A percentile compares a stretch with the other conserved stretches of the same genome.
These are phyloP conservation scores for Plagodis dolabraria DNA, from an alignment of 2,888 invertebrate species.

Conservation along the genomic window DNA sequence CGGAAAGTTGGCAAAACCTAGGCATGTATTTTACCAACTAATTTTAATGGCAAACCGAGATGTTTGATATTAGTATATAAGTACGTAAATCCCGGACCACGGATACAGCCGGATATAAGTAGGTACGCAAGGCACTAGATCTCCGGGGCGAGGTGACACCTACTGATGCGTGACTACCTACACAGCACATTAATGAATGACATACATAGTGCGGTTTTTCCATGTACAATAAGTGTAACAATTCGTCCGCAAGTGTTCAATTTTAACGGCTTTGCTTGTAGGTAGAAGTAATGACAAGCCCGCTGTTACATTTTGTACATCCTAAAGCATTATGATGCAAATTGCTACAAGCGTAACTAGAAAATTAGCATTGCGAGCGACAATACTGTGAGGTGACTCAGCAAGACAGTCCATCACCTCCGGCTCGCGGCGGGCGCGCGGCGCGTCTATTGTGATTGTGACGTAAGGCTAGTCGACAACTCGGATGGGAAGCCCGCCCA, in stretches of 20 bases:
- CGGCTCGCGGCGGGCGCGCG: slow-evolving; percentile 42
- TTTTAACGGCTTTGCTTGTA: slow-evolving; percentile 26
- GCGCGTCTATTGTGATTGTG: slow-evolving; percentile 61
- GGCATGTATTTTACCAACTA: too few species aligned
- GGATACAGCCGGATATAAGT: too few species aligned
- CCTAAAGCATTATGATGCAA: slow-evolving; percentile 79
- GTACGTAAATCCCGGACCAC: too few species aligned
- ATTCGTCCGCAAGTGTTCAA: slow-evolving; percentile 7
- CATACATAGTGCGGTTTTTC: slow-evolving; percentile 5
- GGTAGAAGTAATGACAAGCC: slow-evolving; percentile 17
- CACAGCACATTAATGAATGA: not conserved
- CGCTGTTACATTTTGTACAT: slow-evolving; percentile 46
- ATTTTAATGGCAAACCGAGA: too few species aligned
- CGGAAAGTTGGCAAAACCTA: too few species aligned
- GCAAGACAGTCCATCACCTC: slow-evolving; percentile 74
- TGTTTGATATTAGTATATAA: too few species aligned
- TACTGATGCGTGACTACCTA: not conserved
- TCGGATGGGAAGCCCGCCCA: slow-evolving; percentile 75
- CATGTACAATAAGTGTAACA: slow-evolving; percentile 34
- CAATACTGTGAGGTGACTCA: slow-evolving; percentile 80
- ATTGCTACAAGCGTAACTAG: slow-evolving; percentile 79
- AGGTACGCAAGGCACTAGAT: too few species aligned
- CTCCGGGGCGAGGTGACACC: too few species aligned
- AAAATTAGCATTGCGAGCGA: slow-evolving; percentile 81
- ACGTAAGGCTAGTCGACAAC: slow-evolving; percentile 68